Conservation (phyloP, 1,140 invertebrate genomes). For the Drosophila obscura region DNA sequence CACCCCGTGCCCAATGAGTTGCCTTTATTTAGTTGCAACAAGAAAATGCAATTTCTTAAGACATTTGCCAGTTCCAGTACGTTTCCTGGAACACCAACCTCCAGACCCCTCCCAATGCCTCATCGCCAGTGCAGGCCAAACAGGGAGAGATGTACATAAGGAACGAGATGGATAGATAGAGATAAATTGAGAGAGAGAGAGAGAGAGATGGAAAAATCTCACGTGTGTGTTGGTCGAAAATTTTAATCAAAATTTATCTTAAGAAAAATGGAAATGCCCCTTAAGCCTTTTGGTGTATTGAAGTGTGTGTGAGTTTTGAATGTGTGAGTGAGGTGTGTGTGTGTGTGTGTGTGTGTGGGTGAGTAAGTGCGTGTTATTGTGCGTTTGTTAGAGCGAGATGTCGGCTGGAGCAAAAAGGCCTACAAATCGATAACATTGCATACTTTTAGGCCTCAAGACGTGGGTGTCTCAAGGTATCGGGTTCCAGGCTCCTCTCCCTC, state of each 20-base stretch:
- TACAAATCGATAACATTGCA: conserved; percentile 68
- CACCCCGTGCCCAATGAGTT: conserved; percentile 8
- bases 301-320: conserved; percentile 1
- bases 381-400: conserved; percentile 58
- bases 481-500: neutral
- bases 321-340: conserved; percentile 9
- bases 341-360: neutral
- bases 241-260: conserved; percentile 81
- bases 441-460: conserved; percentile 67
- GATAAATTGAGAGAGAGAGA: conserved; percentile 17
- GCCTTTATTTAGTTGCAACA: conserved; percentile 45
- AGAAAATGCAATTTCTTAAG: conserved; percentile 76
- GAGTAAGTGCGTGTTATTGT: neutral
- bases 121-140: neutral
- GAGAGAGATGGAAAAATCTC: conserved; percentile 30
- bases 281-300: conserved; percentile 9
- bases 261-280: conserved; percentile 70
- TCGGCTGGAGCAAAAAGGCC: conserved; percentile 47
- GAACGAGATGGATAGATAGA: conserved; percentile 34
- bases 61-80: conserved; percentile 40
- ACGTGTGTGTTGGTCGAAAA: conserved; percentile 67
- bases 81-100: conserved; percentile 3
- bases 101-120: neutral
- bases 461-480: conserved; percentile 33
- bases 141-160: conserved; percentile 50